phyloP scores from a whole-genome alignment of 2,888 invertebrate species.

The Prosapia bicincta region DNA sequence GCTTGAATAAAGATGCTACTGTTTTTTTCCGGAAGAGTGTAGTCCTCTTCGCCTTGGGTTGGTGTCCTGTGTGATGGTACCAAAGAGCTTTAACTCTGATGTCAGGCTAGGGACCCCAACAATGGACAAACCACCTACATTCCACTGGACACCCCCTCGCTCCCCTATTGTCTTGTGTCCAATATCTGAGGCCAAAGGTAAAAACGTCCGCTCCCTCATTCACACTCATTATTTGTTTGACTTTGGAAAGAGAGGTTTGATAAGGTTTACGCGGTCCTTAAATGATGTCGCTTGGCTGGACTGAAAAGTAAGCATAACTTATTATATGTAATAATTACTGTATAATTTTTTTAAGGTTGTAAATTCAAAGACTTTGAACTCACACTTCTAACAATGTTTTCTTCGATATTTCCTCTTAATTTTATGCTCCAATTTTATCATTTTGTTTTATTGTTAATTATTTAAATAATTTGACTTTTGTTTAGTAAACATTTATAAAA shows the following conservation, averaged over 20 bases:
- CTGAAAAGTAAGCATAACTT: not conserved
- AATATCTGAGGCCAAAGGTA: slow-evolving; percentile 28
- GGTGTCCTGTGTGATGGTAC: slow-evolving; percentile 24
- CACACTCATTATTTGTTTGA: slow-evolving; percentile 24
- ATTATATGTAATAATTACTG: not conserved
- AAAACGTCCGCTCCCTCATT: slow-evolving; percentile 26
- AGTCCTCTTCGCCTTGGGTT: slow-evolving; percentile 27
- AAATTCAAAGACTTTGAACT: not conserved
- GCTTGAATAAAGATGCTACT: slow-evolving; percentile 28
- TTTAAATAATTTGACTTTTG: too few species aligned
- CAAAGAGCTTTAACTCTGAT: slow-evolving; percentile 24
- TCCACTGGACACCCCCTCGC: slow-evolving; percentile 10
- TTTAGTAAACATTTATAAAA: too few species aligned
- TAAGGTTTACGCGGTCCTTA: slow-evolving; percentile 10
- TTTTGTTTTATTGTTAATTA: too few species aligned
- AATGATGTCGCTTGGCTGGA: not conserved
- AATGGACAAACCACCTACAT: slow-evolving; percentile 9
- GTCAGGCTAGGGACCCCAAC: slow-evolving; percentile 10
- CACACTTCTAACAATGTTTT: too few species aligned
- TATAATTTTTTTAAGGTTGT: not conserved
- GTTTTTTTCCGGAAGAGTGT: slow-evolving; percentile 31
- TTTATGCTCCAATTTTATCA: too few species aligned
- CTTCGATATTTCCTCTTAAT: too few species aligned
- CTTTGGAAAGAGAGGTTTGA: slow-evolving; percentile 12
- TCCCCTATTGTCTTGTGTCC: slow-evolving; percentile 21